Conservation (phyloP, 2,888 invertebrate genomes). For the Tinea semifulvella region DNA sequence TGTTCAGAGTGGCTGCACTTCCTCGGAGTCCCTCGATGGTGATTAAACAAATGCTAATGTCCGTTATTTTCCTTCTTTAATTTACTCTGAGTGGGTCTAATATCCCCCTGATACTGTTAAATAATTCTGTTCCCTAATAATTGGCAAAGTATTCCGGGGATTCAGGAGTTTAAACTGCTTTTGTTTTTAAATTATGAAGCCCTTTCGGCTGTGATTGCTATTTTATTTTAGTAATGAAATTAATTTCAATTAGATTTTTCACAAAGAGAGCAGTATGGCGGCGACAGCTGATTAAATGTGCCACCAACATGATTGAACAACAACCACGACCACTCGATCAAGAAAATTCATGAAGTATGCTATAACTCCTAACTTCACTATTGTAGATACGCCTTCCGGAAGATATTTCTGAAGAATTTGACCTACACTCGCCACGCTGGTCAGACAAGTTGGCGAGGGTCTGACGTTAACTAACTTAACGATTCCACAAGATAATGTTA, state of each 20-base stretch:
- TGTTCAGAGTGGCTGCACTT: conserved; percentile 35
- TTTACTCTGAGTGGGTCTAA: conserved; percentile 23
- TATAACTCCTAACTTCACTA: too few species aligned
- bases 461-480: too few species aligned
- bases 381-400: too few species aligned
- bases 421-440: too few species aligned
- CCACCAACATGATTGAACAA: too few species aligned
- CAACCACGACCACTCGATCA: too few species aligned
- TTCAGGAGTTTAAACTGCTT: conserved; percentile 3
- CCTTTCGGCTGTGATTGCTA: neutral
- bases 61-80: conserved; percentile 34
- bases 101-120: conserved; percentile 12
- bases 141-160: neutral
- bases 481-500: too few species aligned
- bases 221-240: neutral
- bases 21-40: conserved; percentile 39
- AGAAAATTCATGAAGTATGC: too few species aligned
- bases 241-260: neutral
- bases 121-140: conserved; percentile 9
- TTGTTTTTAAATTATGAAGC: neutral
- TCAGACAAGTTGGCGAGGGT: too few species aligned
- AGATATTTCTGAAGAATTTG: too few species aligned
- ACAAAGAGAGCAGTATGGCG: too few species aligned
- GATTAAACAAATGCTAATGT: conserved; percentile 48
- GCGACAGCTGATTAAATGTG: too few species aligned